Evolutionary conservation across 2,113 vertebrate species (phyloP).

Genomic region (Vireo altiloquus): DNA sequence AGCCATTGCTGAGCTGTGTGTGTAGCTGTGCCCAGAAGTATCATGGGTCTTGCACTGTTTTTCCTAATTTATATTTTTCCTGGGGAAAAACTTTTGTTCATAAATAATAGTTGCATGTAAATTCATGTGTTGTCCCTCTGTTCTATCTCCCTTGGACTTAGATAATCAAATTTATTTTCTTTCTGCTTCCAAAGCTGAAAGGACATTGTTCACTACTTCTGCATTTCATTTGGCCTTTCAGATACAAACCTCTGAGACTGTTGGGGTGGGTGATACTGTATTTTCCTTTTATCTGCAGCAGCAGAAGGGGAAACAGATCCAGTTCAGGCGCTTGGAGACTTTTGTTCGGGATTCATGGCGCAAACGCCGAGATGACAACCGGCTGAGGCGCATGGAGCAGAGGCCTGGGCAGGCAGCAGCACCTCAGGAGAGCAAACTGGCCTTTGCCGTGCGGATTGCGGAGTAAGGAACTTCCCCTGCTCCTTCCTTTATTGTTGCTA

Average conservation of each 20-base stretch:
- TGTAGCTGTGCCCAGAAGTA: neutral
- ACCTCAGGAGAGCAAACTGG: conserved; percentile 78
- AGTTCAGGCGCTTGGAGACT: conserved; percentile 87
- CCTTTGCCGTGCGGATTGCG: conserved; percentile 83
- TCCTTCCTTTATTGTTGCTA: neutral
- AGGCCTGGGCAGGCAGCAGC: conserved; percentile 64
- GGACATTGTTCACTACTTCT: neutral
- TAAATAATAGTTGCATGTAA: neutral
- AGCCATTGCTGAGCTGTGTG: neutral
- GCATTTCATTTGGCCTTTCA: neutral
- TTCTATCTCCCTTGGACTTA: neutral
- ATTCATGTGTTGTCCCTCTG: neutral
- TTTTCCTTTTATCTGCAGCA: conserved; percentile 51
- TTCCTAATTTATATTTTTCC: neutral
- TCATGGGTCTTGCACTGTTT: neutral
- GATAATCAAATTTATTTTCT: neutral
- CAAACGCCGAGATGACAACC: conserved; percentile 72
- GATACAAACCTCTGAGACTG: neutral
- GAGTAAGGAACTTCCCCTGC: conserved; percentile 70
- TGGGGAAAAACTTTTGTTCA: accelerated
- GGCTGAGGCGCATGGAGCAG: conserved; percentile 72
- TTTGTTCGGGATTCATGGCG: conserved; percentile 81
- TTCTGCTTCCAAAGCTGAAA: neutral
- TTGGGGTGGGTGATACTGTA: neutral
- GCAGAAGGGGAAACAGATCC: conserved; percentile 77